These are phyloP conservation scores for Cheilosia scutellata DNA, from an alignment of 2,888 invertebrate species.

Conservation along the genomic window DNA sequence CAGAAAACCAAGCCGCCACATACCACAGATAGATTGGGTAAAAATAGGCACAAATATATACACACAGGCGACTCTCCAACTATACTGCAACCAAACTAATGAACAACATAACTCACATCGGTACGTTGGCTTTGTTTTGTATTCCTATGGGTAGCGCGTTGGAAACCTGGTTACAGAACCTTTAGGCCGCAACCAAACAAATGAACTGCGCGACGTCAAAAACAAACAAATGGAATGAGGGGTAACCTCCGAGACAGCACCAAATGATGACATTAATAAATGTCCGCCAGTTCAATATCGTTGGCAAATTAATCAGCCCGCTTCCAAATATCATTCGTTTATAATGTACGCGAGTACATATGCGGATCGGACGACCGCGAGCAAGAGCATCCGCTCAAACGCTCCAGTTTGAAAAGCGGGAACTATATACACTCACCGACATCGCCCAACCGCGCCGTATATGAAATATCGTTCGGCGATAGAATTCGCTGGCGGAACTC, in stretches of 20 bases:
- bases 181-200: conserved; percentile 52
- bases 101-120: conserved; percentile 72
- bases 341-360: conserved; percentile 27
- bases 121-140: conserved; percentile 34
- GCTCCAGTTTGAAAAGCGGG: conserved; percentile 41
- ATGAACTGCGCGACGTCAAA: conserved; percentile 63
- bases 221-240: conserved; percentile 56
- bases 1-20: conserved; percentile 56
- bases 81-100: conserved; percentile 49
- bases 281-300: conserved; percentile 72
- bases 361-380: neutral
- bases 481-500: conserved; percentile 59
- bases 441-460: conserved; percentile 9
- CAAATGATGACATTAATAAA: conserved; percentile 75
- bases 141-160: neutral
- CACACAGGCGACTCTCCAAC: neutral
- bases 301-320: conserved; percentile 70
- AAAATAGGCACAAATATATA: conserved; percentile 33
- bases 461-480: conserved; percentile 67
- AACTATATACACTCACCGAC: neutral
- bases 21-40: conserved; percentile 59
- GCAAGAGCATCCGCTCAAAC: conserved; percentile 16
- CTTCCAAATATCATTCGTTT: conserved; percentile 68
- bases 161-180: conserved; percentile 38
- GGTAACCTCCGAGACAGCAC: conserved; percentile 40